Percentiles rank a stretch among this genome's conserved stretches.
Conservation (phyloP, 2,113 vertebrate genomes). For the Morone chrysops region DNA sequence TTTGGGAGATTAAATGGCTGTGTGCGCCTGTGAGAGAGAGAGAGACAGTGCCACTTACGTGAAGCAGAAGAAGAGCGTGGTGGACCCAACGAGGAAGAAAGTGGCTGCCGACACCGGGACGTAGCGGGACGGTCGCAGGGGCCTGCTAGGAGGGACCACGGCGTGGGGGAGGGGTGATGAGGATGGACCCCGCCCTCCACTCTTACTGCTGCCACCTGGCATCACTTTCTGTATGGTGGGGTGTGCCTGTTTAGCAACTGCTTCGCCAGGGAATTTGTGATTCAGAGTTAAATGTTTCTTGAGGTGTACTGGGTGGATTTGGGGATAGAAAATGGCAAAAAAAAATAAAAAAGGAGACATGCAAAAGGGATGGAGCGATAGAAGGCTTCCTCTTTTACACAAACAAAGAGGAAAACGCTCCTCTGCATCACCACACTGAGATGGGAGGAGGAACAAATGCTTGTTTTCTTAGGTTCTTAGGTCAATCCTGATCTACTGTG, state of each 20-base stretch:
- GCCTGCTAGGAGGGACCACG: slow-evolving; percentile 85
- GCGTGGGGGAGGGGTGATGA: slow-evolving; percentile 82
- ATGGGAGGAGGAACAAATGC: neutral
- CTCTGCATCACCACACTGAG: neutral
- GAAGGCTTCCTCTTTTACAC: slow-evolving; percentile 8
- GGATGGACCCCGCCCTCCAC: slow-evolving; percentile 81
- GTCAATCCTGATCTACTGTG: slow-evolving; percentile 31
- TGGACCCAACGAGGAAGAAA: slow-evolving; percentile 96
- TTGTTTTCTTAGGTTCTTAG: slow-evolving; percentile 28
- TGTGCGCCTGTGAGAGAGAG: too few relatives aligned
- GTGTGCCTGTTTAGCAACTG: slow-evolving; percentile 12
- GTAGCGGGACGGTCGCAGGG: slow-evolving; percentile 90
- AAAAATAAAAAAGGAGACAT: slow-evolving; percentile 6
- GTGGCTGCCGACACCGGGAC: slow-evolving; percentile 95
- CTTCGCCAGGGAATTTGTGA: slow-evolving; percentile 14
- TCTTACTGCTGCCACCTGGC: slow-evolving; percentile 82
- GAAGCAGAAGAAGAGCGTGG: slow-evolving; percentile 98
- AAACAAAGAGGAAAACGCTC: neutral
- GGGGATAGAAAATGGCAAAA: neutral
- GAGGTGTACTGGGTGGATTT: neutral
- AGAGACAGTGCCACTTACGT: slow-evolving; percentile 89
- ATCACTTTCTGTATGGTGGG: slow-evolving; percentile 71
- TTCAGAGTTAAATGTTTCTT: slow-evolving; percentile 29
- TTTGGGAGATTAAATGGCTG: too few relatives aligned
- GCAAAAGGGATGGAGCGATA: neutral